Base-by-base conservation (phyloP, 64 coral and sea anemone species). In the Acropora tenuis region DNA sequence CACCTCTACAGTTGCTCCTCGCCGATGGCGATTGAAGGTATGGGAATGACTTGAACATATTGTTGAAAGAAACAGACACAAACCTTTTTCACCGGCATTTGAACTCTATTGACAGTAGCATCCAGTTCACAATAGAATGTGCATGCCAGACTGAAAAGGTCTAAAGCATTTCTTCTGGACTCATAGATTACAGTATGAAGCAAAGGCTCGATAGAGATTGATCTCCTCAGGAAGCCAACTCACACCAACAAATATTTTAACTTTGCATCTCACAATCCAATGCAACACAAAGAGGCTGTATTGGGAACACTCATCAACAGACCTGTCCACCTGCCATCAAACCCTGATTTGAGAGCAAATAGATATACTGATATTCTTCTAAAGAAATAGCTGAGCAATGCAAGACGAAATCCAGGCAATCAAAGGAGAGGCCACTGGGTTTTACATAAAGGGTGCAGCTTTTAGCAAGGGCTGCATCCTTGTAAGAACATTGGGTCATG, bases 281-380 rank as follows among this genome's bases (percentile, higher is more conserved):
- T 74, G n/a, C 15, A 74, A 74, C 71, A 74, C 71, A 74, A 74
- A 74, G 71, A 74, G 41, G 71, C 19, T 40, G 71, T 74, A 41
- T 17, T 74, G 71, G 7, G 2, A 74, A 74, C 18, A 10, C 71
- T 74, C n/a, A 17, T 74, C 19, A 74, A 74, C 18, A 74, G 71
- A 74, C 18, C 71, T 3, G 41, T 30, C 71, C n/a, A 55, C 52
- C 52, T 55, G 3, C 8, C 43, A 11, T 48, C 74, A 41, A 7
- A 6, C 74, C 2, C 74, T 15, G 2, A 76, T 76, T 13, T 76
- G 13, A 76, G 74, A 44, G 43, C 74, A 4, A 45, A 76, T 13
- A 10, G 74, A 10, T 76, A 76, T 76, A 3, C 74, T 44, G 74
- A 76, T 43, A 76, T 6, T 44, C 74, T 76, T 43, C 13, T 76